These are phyloP conservation scores for Dorcus hopei DNA, from an alignment of 2,888 invertebrate genomes.

Conservation along the genomic window DNA sequence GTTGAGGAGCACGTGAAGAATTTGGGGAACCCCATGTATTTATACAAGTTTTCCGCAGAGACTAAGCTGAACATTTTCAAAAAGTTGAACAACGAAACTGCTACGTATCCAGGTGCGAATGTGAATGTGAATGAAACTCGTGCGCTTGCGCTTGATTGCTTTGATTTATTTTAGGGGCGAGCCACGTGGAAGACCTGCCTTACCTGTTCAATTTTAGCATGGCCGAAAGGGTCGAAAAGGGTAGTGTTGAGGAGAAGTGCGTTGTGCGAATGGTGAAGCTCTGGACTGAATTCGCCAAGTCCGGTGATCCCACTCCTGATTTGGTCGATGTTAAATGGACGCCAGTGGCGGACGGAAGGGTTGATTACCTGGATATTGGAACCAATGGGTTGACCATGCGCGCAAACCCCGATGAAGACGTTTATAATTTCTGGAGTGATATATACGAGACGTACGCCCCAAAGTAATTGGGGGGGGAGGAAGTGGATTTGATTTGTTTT, in stretches of 20 bases:
- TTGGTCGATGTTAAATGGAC: background rate
- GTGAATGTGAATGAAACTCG: background rate
- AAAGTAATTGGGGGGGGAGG: background rate
- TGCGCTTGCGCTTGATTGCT: background rate
- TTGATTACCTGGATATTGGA: slow-evolving; percentile 9
- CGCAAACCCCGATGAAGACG: background rate
- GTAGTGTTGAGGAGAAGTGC: slow-evolving; percentile 2
- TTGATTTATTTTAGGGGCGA: background rate
- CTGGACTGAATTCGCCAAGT: slow-evolving; percentile 16
- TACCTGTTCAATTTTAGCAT: slow-evolving; percentile 2
- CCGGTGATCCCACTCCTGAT: slow-evolving; percentile 9
- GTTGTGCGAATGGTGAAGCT: slow-evolving; percentile 6
- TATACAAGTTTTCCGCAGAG: slow-evolving; percentile 8
- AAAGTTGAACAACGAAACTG: background rate
- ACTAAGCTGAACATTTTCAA: slow-evolving; percentile 8
- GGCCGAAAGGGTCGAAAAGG: background rate
- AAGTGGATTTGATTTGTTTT: background rate
- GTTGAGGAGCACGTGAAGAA: background rate
- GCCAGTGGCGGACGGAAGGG: background rate
- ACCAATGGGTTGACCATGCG: background rate
- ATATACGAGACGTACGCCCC: slow-evolving; percentile 9
- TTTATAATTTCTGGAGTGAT: slow-evolving; percentile 1
- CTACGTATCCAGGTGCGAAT: slow-evolving; percentile 1
- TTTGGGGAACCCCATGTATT: slow-evolving; percentile 4
- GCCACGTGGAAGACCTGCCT: slow-evolving; percentile 5